Evolutionary conservation across 2,797 vertebrate genomes (phyloP), one percentile per base, ranked within the genome.

Genomic region (Garrulus glandarius): DNA sequence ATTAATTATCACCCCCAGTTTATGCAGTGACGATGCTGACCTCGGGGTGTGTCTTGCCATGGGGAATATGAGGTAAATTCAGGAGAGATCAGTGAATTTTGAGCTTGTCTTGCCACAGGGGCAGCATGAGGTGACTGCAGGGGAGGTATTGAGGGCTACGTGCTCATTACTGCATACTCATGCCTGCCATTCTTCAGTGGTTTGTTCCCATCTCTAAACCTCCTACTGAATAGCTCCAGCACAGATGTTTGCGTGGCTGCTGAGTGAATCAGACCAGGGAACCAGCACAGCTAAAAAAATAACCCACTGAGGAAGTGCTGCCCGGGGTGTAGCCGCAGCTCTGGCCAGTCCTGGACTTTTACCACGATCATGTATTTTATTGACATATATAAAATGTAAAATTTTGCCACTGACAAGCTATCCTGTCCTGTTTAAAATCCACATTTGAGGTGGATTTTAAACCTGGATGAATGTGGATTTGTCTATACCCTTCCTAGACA

Each of bases 201-300:
- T 81, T 95, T 86, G 87, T 95, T 95, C 92, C 63, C 24, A 36
- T 77, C 89, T 87, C 94, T 96, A 23, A 94, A 69, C 91, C 91
- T 95, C 95, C 92, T 84, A 71, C 92, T 69, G 92, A 95, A 89
- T 57, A 84, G 91, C 91, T 93, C 91, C 94, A 93, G 86, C 86
- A 76, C 86, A 89, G 96, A 88, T 93, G 86, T 96, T 95, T 93
- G 96, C 77, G 18, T 89, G 94, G 72, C 85, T 96, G 80, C 21
- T 2, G 79, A 80, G 80, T 84, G 92, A 96, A 90, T 90, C 90
- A 93, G 74, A 72, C 21, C 84, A 76, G 81, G 67, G 80, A 92
- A 87, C 70, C 74, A 93, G 13, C 57, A 71, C 70, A 89, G 95
- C 91, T 78, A 9, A 78, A 87, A 89, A 84, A 89, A 78, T 7